A percentile compares a stretch with the other conserved stretches of the same genome.
These are phyloP conservation scores for Apomyelois bistriatella DNA, from an alignment of 2,888 invertebrate genomes.

Conservation along the genomic window DNA sequence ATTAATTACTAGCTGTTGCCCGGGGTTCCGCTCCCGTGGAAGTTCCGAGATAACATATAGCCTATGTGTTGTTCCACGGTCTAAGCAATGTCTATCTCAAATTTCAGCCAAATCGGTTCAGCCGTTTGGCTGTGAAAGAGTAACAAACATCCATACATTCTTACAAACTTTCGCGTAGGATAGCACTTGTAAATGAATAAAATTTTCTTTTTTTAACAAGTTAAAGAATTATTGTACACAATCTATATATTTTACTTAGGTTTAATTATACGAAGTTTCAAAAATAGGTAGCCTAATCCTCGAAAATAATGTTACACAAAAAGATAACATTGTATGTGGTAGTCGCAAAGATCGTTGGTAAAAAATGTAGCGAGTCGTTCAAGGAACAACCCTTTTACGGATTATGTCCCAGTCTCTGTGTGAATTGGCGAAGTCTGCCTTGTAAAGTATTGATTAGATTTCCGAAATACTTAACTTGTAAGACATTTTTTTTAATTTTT, in stretches of 20 bases:
- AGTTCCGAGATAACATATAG: no score
- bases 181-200: no score
- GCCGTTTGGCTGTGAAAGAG: no score
- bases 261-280: neutral
- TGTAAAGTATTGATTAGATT: constrained; percentile 2
- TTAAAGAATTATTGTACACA: no score
- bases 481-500: constrained; percentile 2
- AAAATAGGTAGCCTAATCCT: constrained; percentile 8
- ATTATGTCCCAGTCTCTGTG: constrained; percentile 39
- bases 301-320: constrained; percentile 20
- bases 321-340: constrained; percentile 5
- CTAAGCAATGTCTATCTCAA: no score
- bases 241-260: neutral
- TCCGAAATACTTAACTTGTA: neutral
- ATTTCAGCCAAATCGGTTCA: no score
- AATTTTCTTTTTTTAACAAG: no score
- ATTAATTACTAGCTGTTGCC: no score
- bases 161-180: no score
- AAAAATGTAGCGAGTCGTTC: constrained; percentile 31
- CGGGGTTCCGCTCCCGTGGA: no score
- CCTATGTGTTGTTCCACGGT: no score
- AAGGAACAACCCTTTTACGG: constrained; percentile 48
- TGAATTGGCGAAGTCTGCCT: constrained; percentile 18
- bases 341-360: constrained; percentile 9
- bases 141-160: no score